A percentile compares a stretch with the other conserved stretches of the same genome.
Evolutionary conservation across 53 echinoderm and acorn worm genomes (phyloP).

Genomic region (Patiria pectinifera): DNA sequence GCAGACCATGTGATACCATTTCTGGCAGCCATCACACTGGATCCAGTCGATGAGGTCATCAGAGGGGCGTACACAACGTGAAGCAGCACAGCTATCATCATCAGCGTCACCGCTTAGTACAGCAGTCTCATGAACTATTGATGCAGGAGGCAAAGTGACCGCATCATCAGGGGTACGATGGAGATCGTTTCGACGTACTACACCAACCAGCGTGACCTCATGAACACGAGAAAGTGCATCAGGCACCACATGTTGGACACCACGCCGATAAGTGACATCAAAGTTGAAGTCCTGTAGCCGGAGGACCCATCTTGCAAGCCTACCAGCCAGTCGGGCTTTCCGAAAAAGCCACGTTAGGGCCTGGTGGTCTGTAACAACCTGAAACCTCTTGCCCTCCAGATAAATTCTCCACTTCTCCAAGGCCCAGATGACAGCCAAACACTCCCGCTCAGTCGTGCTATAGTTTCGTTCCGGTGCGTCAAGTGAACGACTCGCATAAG

Average conservation of each 20-base stretch:
- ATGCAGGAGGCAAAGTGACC: background rate
- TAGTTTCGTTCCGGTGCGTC: slow-evolving; percentile 55
- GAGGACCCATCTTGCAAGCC: slow-evolving; percentile 62
- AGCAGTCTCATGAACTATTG: background rate
- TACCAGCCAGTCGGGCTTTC: slow-evolving; percentile 53
- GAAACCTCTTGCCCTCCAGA: background rate
- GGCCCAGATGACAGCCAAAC: slow-evolving; percentile 57
- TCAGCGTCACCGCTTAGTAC: background rate
- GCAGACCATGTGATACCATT: background rate
- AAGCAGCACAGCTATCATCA: background rate
- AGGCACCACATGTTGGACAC: background rate
- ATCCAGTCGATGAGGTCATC: background rate
- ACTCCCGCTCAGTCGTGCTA: no score
- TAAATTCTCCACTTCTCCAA: slow-evolving; percentile 54
- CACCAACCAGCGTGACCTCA: background rate
- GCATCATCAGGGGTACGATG: background rate
- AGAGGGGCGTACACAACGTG: background rate
- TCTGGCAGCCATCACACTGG: background rate
- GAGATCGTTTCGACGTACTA: no score
- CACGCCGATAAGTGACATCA: background rate
- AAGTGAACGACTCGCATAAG: slow-evolving; percentile 62
- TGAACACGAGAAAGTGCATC: background rate
- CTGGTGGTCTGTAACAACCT: slow-evolving; percentile 59
- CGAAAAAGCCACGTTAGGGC: slow-evolving; percentile 66
- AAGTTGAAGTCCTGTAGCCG: slow-evolving; percentile 61